phyloP scores from a whole-genome alignment of 2,113 vertebrate genomes.

The Nesoenas mayeri region DNA sequence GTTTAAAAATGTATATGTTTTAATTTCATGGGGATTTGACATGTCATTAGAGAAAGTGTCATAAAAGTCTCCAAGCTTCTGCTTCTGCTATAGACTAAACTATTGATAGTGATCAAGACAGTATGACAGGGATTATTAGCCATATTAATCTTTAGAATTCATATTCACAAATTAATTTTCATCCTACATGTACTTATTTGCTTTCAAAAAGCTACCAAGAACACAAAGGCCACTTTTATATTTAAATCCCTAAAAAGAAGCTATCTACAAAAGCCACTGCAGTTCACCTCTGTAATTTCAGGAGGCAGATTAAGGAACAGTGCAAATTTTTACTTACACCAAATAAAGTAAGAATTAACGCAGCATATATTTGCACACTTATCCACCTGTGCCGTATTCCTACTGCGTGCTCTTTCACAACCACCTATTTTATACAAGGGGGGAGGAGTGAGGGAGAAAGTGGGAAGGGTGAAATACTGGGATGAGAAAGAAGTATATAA shows the following conservation, averaged over 20 bases:
- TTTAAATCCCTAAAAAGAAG: not conserved
- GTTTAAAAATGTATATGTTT: not conserved
- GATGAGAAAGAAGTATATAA: not conserved
- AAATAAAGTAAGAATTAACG: not conserved
- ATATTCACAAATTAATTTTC: slow-evolving; percentile 21
- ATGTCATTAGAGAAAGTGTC: not conserved
- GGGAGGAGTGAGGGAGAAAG: not conserved
- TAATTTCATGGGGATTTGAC: not conserved
- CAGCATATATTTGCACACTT: not conserved
- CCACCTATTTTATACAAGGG: not conserved
- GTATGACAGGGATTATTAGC: not conserved
- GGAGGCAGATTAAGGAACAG: not conserved
- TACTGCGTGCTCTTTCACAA: not conserved
- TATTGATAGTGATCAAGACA: not conserved
- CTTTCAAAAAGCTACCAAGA: slow-evolving; percentile 16
- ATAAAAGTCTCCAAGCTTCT: not conserved
- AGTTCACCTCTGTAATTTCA: not conserved
- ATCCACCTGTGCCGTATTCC: not conserved
- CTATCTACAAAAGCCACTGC: not conserved
- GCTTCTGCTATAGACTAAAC: not conserved
- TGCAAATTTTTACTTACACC: not conserved
- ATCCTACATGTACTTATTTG: not conserved
- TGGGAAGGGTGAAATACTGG: slow-evolving; percentile 7
- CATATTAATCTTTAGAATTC: not conserved
- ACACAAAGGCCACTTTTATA: not conserved